Conservation (phyloP, 2,888 invertebrate species). For the Pachycephus smyrnensis region DNA sequence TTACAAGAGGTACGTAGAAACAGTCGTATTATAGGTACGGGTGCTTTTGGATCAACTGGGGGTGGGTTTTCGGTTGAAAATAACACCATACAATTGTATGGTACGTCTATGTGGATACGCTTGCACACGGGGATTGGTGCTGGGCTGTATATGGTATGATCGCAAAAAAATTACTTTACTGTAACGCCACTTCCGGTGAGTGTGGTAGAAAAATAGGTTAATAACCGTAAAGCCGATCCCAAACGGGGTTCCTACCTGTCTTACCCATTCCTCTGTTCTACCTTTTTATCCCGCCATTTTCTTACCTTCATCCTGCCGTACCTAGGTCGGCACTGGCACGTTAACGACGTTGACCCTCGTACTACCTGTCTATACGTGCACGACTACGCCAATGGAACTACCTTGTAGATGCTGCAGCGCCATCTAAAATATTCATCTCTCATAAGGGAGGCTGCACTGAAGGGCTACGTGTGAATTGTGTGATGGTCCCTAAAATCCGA, state of each 20-base stretch:
- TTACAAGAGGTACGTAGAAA: not conserved
- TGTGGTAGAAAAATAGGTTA: not conserved
- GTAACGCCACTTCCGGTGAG: not conserved
- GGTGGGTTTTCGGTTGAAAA: not conserved
- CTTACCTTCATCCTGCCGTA: not conserved
- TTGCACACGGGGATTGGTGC: not conserved
- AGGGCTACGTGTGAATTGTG: not conserved
- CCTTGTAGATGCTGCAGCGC: not conserved
- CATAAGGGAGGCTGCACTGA: not conserved
- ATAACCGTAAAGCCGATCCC: not conserved
- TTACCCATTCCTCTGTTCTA: not conserved
- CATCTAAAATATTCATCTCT: slow-evolving; percentile 1
- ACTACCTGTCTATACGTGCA: not conserved
- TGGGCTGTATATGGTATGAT: not conserved
- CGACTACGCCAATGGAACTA: not conserved
- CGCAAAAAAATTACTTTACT: not conserved
- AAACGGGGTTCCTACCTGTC: not conserved
- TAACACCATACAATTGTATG: no score
- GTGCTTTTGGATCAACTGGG: not conserved
- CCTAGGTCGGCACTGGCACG: not conserved
- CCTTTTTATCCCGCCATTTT: not conserved
- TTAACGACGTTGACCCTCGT: not conserved
- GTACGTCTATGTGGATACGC: not conserved
- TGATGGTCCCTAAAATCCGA: not conserved
- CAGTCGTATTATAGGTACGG: not conserved